A percentile compares a stretch with the other conserved stretches of the same genome.
Evolutionary conservation across 2,797 vertebrate species (phyloP).

Genomic region (Ctenochaetus hawaiiensis): DNA sequence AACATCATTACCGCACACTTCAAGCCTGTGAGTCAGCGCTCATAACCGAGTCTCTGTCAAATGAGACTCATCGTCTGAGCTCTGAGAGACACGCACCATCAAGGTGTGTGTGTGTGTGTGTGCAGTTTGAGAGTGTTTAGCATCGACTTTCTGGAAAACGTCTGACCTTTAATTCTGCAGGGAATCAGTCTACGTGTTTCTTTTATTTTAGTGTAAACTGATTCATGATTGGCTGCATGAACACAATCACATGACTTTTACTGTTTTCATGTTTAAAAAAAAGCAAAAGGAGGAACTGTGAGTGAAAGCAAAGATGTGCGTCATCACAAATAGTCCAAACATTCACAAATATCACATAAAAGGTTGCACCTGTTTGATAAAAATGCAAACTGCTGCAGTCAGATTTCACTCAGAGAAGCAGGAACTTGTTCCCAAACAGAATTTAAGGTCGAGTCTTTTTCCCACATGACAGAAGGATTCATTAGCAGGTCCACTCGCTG

Average conservation of each 20-base stretch:
- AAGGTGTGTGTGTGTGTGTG: slow-evolving; percentile 19
- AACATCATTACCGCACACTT: slow-evolving; percentile 69
- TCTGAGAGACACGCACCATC: slow-evolving; percentile 18
- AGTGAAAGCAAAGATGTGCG: too few species aligned
- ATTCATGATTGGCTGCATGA: background rate
- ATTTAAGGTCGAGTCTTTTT: slow-evolving; percentile 34
- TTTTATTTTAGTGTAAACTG: slow-evolving; percentile 19
- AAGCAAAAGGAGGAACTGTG: too few species aligned
- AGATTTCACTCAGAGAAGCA: slow-evolving; percentile 8
- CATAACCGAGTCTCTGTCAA: slow-evolving; percentile 37
- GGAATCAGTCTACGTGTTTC: slow-evolving; percentile 10
- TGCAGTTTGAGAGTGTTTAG: slow-evolving; percentile 12
- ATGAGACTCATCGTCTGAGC: slow-evolving; percentile 36
- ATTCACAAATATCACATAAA: background rate
- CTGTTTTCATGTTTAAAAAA: background rate
- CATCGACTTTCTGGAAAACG: slow-evolving; percentile 3
- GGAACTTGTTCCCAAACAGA: slow-evolving; percentile 30
- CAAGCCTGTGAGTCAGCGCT: slow-evolving; percentile 62
- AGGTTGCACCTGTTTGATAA: background rate
- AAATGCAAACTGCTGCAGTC: slow-evolving; percentile 9
- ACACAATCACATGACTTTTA: slow-evolving; percentile 14
- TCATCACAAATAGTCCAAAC: too few species aligned
- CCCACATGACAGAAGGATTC: slow-evolving; percentile 48
- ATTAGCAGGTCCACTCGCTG: slow-evolving; percentile 60
- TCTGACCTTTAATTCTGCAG: slow-evolving; percentile 17